Evolutionary conservation across 1,140 invertebrate species (phyloP).

Genomic region (Megathymus violae): DNA sequence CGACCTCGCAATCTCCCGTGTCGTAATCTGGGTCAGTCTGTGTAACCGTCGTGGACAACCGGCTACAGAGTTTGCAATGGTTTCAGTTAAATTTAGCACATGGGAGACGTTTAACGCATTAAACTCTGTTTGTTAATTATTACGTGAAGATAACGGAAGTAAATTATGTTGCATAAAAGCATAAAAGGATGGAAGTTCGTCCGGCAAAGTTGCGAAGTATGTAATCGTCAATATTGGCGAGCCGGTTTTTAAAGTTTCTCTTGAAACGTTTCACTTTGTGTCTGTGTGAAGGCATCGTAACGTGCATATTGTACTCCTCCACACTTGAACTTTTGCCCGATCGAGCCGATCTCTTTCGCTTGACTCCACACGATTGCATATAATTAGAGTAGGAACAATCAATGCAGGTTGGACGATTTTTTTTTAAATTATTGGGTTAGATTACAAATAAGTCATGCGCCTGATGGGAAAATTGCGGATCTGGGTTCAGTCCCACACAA

Average conservation of each 20-base stretch:
- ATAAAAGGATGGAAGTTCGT: slow-evolving; percentile 14
- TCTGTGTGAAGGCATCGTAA: slow-evolving; percentile 6
- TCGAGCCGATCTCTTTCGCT: background rate
- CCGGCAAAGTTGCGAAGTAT: background rate
- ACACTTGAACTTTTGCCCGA: slow-evolving; percentile 16
- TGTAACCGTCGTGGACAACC: slow-evolving; percentile 26
- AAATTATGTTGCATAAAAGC: slow-evolving; percentile 24
- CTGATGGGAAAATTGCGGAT: no score
- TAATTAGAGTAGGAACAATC: slow-evolving; percentile 8
- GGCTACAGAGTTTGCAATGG: background rate
- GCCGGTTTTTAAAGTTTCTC: slow-evolving; percentile 33
- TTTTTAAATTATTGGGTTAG: no score
- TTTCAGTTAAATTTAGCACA: slow-evolving; percentile 5
- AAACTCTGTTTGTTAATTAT: background rate
- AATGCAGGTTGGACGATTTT: slow-evolving; percentile 4
- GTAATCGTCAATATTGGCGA: slow-evolving; percentile 18
- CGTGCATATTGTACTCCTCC: background rate
- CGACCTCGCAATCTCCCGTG: slow-evolving; percentile 40
- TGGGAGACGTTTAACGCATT: slow-evolving; percentile 12
- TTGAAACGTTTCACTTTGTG: slow-evolving; percentile 30
- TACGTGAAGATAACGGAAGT: slow-evolving; percentile 18
- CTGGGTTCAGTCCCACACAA: no score
- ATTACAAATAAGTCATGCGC: no score
- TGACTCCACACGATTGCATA: slow-evolving; percentile 13
- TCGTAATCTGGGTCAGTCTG: slow-evolving; percentile 39